Evolutionary conservation across 2,113 vertebrate species (phyloP), one percentile per base, ranked within the genome.

Genomic region (Toxotes chatareus): DNA sequence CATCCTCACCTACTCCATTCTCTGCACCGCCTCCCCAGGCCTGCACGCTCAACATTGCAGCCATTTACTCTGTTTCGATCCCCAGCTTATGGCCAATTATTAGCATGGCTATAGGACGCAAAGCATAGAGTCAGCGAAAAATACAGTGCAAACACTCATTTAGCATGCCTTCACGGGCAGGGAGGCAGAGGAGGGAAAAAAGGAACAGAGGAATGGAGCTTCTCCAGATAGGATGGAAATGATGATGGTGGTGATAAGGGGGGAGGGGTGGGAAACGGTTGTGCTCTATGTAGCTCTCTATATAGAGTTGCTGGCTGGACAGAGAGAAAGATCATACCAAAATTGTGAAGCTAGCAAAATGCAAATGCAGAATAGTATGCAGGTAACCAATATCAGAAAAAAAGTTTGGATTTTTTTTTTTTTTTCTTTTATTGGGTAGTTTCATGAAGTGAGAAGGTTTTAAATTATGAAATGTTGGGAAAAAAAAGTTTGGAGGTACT

Each of bases 41-140:
- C 76, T 88, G 74, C 74, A 60, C 38, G 63, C 63, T 78, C 70
- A 78, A 81, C 85, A 88, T 79, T 74, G n/a, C 38, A 76, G 68
- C 78, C 85, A 92, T 91, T 93, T 94, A 91, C 86, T 91, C 75
- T 86, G 80, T 87, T 93, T 93, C 86, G 76, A 90, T 93, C 86
- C 72, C 80, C 76, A 92, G 86, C 82, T 93, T 90, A 90, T 86
- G 81, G 88, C 82, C 90, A 91, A 93, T 93, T 89, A 93, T 92
- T 89, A 93, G 88, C 46, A 49, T 56, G 40, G 76, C 86, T 81
- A 86, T 84, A 88, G 72, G 80, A 88, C 68, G 62, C 72, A 63
- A 42, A 70, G 76, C 46, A 79, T 78, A 32, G 60, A 86, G 75
- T 91, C 86, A 92, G 91, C 81, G 6, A 78, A 88, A 83, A 74